Evolutionary conservation across 2,888 invertebrate genomes (phyloP).

Genomic region (Apeira syringaria): DNA sequence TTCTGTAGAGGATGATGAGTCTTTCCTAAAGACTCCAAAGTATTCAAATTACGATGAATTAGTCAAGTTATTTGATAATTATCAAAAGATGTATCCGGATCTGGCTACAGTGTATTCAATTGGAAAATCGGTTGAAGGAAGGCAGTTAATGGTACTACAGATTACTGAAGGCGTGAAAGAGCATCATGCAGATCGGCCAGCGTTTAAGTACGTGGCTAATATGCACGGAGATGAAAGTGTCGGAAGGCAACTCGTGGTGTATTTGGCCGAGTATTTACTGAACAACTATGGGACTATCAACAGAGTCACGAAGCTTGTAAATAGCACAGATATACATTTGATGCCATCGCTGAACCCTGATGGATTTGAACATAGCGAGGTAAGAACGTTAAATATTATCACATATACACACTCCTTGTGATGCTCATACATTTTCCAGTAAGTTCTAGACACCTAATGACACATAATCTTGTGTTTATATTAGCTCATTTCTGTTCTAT

Average conservation of each 20-base stretch:
- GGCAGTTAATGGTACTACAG: conserved; percentile 92
- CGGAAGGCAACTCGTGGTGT: conserved; percentile 92
- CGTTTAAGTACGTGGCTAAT: conserved; percentile 97
- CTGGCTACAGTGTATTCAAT: conserved; percentile 88
- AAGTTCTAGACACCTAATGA: too few species aligned
- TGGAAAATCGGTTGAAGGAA: conserved; percentile 92
- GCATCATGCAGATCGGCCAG: conserved; percentile 87
- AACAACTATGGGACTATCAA: conserved; percentile 87
- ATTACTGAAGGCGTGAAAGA: conserved; percentile 87
- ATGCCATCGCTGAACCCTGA: conserved; percentile 99
- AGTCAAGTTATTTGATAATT: conserved; percentile 83
- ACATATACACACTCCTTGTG: too few species aligned
- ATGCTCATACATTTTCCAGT: too few species aligned
- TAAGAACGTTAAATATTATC: too few species aligned
- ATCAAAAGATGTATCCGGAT: conserved; percentile 86
- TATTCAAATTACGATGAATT: conserved; percentile 90
- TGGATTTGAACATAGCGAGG: conserved; percentile 94
- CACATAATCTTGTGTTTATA: too few species aligned
- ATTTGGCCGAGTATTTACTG: conserved; percentile 92
- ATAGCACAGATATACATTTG: conserved; percentile 95
- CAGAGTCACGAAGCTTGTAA: conserved; percentile 90
- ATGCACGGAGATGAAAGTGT: conserved; percentile 98
- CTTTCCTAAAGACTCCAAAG: conserved; percentile 81
- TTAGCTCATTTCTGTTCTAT: too few species aligned
- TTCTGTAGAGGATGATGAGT: conserved; percentile 71